Evolutionary conservation across 2,797 vertebrate genomes (phyloP).

Genomic region (Lagodon rhomboides): DNA sequence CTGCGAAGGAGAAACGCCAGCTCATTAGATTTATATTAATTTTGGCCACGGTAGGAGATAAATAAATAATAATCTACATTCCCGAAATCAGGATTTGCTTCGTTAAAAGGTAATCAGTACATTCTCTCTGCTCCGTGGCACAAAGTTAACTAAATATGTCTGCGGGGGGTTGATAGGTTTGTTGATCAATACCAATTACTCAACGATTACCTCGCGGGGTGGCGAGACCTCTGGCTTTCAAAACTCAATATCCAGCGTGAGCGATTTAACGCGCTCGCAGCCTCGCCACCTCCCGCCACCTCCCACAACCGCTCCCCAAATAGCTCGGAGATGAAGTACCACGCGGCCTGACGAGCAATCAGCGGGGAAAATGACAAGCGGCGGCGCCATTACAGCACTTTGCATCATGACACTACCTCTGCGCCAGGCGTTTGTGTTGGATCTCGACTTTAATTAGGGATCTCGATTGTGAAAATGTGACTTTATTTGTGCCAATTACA

Average conservation of each 20-base stretch:
- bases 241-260: slow-evolving; percentile 33
- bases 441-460: slow-evolving; percentile 38
- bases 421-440: slow-evolving; percentile 14
- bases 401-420: slow-evolving; percentile 25
- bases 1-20: slow-evolving; percentile 26
- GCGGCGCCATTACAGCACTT: slow-evolving; percentile 25
- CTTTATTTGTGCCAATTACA: slow-evolving; percentile 50
- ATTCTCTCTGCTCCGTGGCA: slow-evolving; percentile 21
- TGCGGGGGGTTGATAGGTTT: slow-evolving; percentile 48
- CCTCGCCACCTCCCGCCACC: slow-evolving; percentile 10
- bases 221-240: slow-evolving; percentile 48
- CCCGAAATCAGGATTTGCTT: slow-evolving; percentile 37
- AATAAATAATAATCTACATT: slow-evolving; percentile 18
- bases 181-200: slow-evolving; percentile 69
- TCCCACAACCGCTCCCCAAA: slow-evolving; percentile 7
- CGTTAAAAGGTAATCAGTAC: slow-evolving; percentile 45
- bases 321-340: slow-evolving; percentile 7
- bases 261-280: slow-evolving; percentile 13
- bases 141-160: slow-evolving; percentile 49
- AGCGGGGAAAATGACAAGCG: slow-evolving; percentile 13
- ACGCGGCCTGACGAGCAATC: not conserved
- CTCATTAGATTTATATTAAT: slow-evolving; percentile 40
- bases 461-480: slow-evolving; percentile 14
- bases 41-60: not conserved
- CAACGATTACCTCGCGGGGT: slow-evolving; percentile 53